phyloP scores from a whole-genome alignment of 2,888 invertebrate species.

The Chrysodeixis includens region DNA sequence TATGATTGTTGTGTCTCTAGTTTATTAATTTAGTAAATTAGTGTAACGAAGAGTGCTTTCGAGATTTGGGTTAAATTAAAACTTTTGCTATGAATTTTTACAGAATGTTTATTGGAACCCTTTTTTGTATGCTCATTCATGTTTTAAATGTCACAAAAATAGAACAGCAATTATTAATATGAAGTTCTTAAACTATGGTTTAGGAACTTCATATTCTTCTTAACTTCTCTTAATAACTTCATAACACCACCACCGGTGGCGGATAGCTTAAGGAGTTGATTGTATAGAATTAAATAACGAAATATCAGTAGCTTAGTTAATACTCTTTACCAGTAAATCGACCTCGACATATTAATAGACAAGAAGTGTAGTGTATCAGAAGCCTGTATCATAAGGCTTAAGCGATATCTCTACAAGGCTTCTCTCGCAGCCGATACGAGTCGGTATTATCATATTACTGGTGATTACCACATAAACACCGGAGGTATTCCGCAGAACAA shows the following conservation, averaged over 20 bases:
- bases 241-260: too few species aligned
- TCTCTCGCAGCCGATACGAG: not conserved
- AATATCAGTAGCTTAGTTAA: too few species aligned
- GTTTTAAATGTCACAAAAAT: too few species aligned
- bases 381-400: not conserved
- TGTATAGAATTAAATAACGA: too few species aligned
- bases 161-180: too few species aligned
- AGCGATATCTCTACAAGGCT: not conserved
- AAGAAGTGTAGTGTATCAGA: not conserved
- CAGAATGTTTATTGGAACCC: too few species aligned
- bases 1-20: not conserved
- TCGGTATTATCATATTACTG: not conserved
- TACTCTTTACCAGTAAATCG: too few species aligned
- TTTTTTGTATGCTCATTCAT: too few species aligned
- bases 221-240: too few species aligned
- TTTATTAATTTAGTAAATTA: not conserved
- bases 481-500: not conserved
- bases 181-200: too few species aligned
- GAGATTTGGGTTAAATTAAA: slow-evolving; percentile 14
- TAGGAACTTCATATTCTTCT: too few species aligned
- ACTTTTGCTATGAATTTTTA: not conserved
- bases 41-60: slow-evolving; percentile 11
- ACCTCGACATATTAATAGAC: not conserved
- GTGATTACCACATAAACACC: slow-evolving; percentile 1
- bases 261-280: too few species aligned